Evolutionary conservation across 1,140 invertebrate species (phyloP), one percentile per base, ranked within the genome.

Genomic region (Brachionus sp.): DNA sequence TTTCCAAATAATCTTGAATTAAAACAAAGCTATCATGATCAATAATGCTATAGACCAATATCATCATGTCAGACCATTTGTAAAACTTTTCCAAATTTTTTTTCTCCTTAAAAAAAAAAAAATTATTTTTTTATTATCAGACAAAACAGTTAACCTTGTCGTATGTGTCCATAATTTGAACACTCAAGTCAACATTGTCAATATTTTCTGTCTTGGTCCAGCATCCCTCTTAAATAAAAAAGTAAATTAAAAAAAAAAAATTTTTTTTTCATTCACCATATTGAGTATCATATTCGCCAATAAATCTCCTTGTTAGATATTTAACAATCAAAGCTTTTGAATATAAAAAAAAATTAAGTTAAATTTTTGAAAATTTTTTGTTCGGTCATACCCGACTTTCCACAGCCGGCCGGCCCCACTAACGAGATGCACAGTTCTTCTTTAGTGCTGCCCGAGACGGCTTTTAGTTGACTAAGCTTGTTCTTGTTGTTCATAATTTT

Each of bases 101-200:
- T 25, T 44, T 75, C 37, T 39, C 16, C 66, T 70, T n/a, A 19
- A 19, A 39, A 0, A 70, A 37, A 19, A 6, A 39, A 10, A 39
- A 39, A 16, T 33, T 35, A 5, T 29, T 13, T 37, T 66, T 3
- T 13, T 33, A n/a, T 66, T 19, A 10, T 5, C 37, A 9, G 0
- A 5, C n/a, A 19, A 37, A 46, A 16, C 4, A 57, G n/a, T 6
- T 16, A 19, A 70, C 66, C 44, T 75, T 75, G 33, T 75, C 70
- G 25, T 75, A 75, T 2, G 70, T 75, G 33, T 75, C 70, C 70
- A 46, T 75, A n/a, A 75, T 46, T 46, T 75, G 70, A n/a, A 75
- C 23, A 75, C 46, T 75, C 42, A 75, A 25, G 13, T 75, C 70
- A 4, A 46, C 19, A 75, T 75, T 75, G 16, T 75, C 70, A 12